Base-by-base conservation (phyloP, 2,113 vertebrate species). In the Gyps fulvus region DNA sequence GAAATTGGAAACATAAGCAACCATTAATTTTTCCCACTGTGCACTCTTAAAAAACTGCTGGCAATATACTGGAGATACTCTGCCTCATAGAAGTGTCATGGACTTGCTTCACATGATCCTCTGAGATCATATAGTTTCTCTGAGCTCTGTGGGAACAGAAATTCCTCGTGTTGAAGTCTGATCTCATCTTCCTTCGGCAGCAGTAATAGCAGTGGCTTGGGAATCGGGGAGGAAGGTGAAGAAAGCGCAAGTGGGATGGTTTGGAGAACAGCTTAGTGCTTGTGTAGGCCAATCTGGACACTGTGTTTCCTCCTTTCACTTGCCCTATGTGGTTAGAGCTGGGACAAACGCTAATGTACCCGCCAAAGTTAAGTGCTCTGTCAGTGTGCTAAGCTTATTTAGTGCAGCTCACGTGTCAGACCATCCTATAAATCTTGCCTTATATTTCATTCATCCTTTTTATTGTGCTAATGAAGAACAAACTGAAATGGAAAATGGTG, bases 81-180 rank as follows among this genome's bases (percentile, higher is more conserved):
- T 97, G 96, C 96, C 93, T 74, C 89, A 42, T 97, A 81, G 91
- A 97, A 97, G 97, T 96, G 97, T 98, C 95, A 87, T 83, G 97
- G 97, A 69, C 96, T 96, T 79, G 89, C 95, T 97, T 97, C 93
- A 94, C 84, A 93, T 55, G 94, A 93, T 97, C 95, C 92, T 98
- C 95, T 98, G 97, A 98, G 97, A 87, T 98, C 97, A 98, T 97
- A 95, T 67, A 19, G 74, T 97, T 96, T 94, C 97, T 96, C 96
- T 95, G 96, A 91, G 92, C 87, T 96, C 95, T 97, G 94, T 98
- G 98, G 97, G 97, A 98, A 98, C 95, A 79, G 85, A 86, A 92
- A 95, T 94, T 96, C 97, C 84, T 63, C 52, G 2, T 47, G 73
- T 2, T 76, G 89, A 86, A 87, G 93, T 66, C 96, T 91, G 91